phyloP scores from a whole-genome alignment of 1,140 invertebrate species.

The Prorops nasuta region DNA sequence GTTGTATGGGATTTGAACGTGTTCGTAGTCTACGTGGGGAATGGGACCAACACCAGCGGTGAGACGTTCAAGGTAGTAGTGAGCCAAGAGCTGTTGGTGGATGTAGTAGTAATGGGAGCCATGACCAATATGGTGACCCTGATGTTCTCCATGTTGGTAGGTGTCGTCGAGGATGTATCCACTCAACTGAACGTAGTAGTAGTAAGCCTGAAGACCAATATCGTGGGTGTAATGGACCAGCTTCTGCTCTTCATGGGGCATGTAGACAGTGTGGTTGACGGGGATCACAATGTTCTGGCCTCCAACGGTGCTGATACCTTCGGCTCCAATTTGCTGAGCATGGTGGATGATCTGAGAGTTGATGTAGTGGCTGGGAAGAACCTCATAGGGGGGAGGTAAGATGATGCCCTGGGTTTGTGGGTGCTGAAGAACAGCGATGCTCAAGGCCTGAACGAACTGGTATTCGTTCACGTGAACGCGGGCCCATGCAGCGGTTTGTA shows the following conservation, averaged over 20 bases:
- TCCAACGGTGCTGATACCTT: conserved; percentile 22
- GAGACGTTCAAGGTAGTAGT: conserved; percentile 56
- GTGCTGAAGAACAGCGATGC: conserved; percentile 45
- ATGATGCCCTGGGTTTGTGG: conserved; percentile 48
- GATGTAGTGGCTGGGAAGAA: conserved; percentile 56
- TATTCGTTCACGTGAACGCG: conserved; percentile 50
- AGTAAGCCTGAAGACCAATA: conserved; percentile 67
- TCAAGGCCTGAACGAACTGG: conserved; percentile 52
- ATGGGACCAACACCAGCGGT: conserved; percentile 53
- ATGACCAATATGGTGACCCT: conserved; percentile 27
- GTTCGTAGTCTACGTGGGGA: conserved; percentile 47
- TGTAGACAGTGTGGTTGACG: conserved; percentile 60
- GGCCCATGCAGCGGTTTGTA: conserved; percentile 52
- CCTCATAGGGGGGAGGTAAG: conserved; percentile 55
- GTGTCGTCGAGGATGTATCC: conserved; percentile 54
- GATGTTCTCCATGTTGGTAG: no score
- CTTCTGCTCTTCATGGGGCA: conserved; percentile 56
- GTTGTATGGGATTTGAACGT: conserved; percentile 61
- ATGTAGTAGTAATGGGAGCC: conserved; percentile 54
- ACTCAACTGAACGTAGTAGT: conserved; percentile 64
- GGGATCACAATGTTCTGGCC: conserved; percentile 46
- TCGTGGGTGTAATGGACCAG: conserved; percentile 75
- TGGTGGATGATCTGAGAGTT: conserved; percentile 52
- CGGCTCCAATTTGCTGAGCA: conserved; percentile 43
- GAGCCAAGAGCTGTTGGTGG: conserved; percentile 57